Base-by-base conservation (phyloP, 2,113 vertebrate species). In the Megaceryle maxima region DNA sequence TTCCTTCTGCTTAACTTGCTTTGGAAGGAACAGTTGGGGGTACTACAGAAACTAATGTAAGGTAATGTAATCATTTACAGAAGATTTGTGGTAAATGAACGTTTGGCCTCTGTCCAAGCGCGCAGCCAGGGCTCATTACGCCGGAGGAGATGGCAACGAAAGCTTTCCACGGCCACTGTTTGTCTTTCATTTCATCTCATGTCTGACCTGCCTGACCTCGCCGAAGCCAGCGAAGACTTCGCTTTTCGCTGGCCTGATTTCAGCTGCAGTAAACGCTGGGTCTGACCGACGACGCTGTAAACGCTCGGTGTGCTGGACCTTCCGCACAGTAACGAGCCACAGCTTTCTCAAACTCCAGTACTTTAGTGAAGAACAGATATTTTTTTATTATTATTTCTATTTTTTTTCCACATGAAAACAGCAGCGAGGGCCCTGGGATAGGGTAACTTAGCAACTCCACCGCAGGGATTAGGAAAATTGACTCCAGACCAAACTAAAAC, bases 1-100 rank as follows among this genome's bases (percentile, higher is more conserved):
- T 96, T 92, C 77, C 93, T 95, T 94, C 89, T 91, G 92, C 87
- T 95, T 73, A 95, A 87, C 94, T 93, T 87, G 92, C 95, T 94
- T 94, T 94, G 92, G 92, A 92, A 94, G 92, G 93, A 97, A 16
- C 96, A 85, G 96, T 92, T 90, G 94, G 96, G 95, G 95, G 95
- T 96, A 89, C 88, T 44, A 88, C 7, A 97, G 94, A 94, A 95
- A 90, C 92, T 59, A 86, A 85, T 91, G 96, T 44, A 96, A 94
- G 96, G 97, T 96, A 97, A 97, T 97, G 95, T 96, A 91, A 97
- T 97, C 96, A 96, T 96, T 97, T 97, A 97, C 96, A 97, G 94
- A 83, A 97, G 96, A 95, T 96, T 95, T 94, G 94, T 92, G 94
- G 94, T 48, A 90, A 97, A 96, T 95, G 96, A 93, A 87, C 24